Conservation (phyloP, 2,113 vertebrate species). For the Catharus bicknelli region DNA sequence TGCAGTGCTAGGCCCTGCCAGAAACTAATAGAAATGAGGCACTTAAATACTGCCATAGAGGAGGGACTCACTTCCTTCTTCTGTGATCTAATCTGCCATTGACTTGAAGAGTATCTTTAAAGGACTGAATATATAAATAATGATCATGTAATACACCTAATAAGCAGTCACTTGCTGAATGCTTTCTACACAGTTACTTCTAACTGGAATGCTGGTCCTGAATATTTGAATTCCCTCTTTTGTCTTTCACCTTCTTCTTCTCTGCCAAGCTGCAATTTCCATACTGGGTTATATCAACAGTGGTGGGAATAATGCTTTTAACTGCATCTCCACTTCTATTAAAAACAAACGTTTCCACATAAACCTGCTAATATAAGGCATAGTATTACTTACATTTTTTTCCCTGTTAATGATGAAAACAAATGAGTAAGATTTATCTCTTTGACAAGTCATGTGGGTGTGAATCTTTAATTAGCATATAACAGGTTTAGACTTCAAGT, state of each 20-base stretch:
- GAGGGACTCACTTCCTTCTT: not conserved
- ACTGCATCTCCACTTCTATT: slow-evolving; percentile 26
- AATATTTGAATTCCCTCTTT: not conserved
- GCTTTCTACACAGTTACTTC: not conserved
- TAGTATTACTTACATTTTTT: slow-evolving; percentile 36
- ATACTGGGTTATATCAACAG: slow-evolving; percentile 9
- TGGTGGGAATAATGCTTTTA: slow-evolving; percentile 38
- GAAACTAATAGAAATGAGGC: not conserved
- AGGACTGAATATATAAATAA: not conserved
- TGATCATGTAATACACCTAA: not conserved
- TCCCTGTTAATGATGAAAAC: slow-evolving; percentile 60
- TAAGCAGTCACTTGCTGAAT: not conserved
- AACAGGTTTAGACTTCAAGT: slow-evolving; percentile 76
- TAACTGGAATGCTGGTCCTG: not conserved
- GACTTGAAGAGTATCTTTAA: not conserved
- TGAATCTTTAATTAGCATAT: slow-evolving; percentile 78
- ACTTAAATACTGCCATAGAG: not conserved
- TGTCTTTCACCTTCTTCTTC: slow-evolving; percentile 8
- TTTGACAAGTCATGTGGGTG: slow-evolving; percentile 73
- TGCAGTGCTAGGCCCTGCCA: not conserved
- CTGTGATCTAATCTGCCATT: not conserved
- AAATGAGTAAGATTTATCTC: slow-evolving; percentile 71
- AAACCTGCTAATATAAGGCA: slow-evolving; percentile 50
- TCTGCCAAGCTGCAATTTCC: slow-evolving; percentile 27
- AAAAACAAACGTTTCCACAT: slow-evolving; percentile 29